Conservation (phyloP, 2,113 vertebrate genomes). For the Oreochromis tanganicae region DNA sequence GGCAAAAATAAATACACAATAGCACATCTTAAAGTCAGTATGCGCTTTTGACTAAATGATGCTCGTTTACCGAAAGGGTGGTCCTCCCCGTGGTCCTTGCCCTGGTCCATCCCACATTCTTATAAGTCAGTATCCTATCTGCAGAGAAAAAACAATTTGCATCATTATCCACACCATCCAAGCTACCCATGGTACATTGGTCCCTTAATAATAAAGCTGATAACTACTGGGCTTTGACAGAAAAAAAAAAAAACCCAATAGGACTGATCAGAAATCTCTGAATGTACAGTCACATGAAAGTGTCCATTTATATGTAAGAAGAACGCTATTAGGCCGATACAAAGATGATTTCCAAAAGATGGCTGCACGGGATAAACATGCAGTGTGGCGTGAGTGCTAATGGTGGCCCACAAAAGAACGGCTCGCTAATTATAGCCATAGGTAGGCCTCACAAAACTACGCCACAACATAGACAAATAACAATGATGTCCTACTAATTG, state of each 20-base stretch:
- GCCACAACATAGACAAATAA: neutral
- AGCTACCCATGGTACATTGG: neutral
- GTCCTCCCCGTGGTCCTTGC: constrained; percentile 81
- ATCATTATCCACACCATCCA: neutral
- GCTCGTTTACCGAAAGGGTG: constrained; percentile 84
- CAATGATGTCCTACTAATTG: fast-evolving
- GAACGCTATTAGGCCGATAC: neutral
- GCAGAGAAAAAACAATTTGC: neutral
- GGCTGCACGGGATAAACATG: neutral
- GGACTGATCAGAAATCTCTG: neutral
- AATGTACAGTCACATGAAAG: neutral
- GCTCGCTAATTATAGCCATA: neutral
- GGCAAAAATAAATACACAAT: neutral
- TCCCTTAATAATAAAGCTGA: neutral
- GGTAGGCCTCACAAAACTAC: constrained; percentile 18
- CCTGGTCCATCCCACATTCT: constrained; percentile 93
- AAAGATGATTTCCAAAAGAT: neutral
- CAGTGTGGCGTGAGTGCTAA: neutral
- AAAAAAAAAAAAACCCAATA: neutral
- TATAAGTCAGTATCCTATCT: constrained; percentile 14
- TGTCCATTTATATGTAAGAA: neutral
- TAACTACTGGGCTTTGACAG: neutral
- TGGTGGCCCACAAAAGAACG: neutral
- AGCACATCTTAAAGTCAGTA: neutral
- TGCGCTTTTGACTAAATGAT: neutral